A percentile compares a stretch with the other conserved stretches of the same genome.
These are phyloP conservation scores for Hephaestus fuliginosus DNA, from an alignment of 2,797 vertebrate genomes.

Conservation along the genomic window DNA sequence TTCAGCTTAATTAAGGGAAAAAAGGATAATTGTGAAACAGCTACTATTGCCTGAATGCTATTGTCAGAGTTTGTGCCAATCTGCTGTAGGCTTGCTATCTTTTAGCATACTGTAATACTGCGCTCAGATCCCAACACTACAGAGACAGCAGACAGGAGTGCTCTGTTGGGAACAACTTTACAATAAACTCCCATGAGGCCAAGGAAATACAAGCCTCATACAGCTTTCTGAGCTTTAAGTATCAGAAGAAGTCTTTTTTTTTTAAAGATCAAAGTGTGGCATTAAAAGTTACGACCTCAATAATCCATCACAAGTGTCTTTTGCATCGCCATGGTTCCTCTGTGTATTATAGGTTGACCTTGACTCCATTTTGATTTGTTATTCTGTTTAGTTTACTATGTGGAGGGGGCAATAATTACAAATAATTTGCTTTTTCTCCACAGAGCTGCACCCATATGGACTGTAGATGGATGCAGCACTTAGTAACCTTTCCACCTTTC, in stretches of 20 bases:
- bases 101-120: conserved; percentile 2
- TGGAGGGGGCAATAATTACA: not conserved
- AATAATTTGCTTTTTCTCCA: conserved; percentile 2
- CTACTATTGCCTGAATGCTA: not conserved
- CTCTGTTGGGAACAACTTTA: conserved; percentile 12
- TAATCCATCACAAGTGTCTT: not conserved
- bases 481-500: conserved; percentile 33
- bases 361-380: not conserved
- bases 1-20: not conserved
- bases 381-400: not conserved
- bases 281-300: conserved; percentile 30
- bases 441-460: not conserved
- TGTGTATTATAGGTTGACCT: not conserved
- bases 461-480: conserved; percentile 35
- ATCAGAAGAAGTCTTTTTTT: not conserved
- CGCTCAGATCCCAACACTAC: conserved; percentile 3
- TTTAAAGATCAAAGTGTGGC: conserved; percentile 7
- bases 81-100: not conserved
- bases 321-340: not conserved
- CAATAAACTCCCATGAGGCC: not conserved
- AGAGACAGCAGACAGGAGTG: not conserved
- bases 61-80: not conserved
- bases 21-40: not conserved
- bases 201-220: not conserved
- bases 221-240: not conserved